Percentiles rank a stretch among this genome's conserved stretches.
Conservation (phyloP, 1,140 invertebrate species). For the Tetragnatha versicolor region DNA sequence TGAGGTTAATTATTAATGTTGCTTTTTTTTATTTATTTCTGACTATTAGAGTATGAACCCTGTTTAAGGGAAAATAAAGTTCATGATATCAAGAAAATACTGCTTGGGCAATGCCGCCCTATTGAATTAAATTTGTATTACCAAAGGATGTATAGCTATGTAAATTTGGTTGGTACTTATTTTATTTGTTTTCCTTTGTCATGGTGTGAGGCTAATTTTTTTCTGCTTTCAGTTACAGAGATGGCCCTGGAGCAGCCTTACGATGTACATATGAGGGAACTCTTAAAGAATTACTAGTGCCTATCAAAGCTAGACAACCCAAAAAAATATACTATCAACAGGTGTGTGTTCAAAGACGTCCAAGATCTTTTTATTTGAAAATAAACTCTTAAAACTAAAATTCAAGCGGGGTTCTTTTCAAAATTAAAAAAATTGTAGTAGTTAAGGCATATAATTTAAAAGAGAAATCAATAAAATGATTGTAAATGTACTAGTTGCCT, state of each 20-base stretch:
- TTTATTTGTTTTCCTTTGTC: background rate
- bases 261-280: slow-evolving; percentile 89
- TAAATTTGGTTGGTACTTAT: too few relatives aligned
- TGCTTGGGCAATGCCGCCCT: too few relatives aligned
- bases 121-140: background rate
- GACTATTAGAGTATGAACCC: background rate
- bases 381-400: too few relatives aligned
- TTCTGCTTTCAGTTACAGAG: slow-evolving; percentile 78
- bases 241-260: slow-evolving; percentile 85
- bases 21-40: background rate
- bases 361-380: slow-evolving; percentile 12
- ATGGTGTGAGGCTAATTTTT: slow-evolving; percentile 18
- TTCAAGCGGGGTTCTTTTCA: too few relatives aligned
- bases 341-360: slow-evolving; percentile 58
- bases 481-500: too few relatives aligned
- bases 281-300: slow-evolving; percentile 87
- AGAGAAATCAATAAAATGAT: too few relatives aligned
- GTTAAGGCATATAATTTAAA: too few relatives aligned
- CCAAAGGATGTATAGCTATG: too few relatives aligned
- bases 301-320: slow-evolving; percentile 85
- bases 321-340: slow-evolving; percentile 94
- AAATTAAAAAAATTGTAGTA: too few relatives aligned
- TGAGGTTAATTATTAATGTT: too few relatives aligned
- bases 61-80: too few relatives aligned
- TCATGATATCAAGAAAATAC: too few relatives aligned